Evolutionary conservation across 2,113 vertebrate genomes (phyloP).

Genomic region (Chlorodrepanis virens): DNA sequence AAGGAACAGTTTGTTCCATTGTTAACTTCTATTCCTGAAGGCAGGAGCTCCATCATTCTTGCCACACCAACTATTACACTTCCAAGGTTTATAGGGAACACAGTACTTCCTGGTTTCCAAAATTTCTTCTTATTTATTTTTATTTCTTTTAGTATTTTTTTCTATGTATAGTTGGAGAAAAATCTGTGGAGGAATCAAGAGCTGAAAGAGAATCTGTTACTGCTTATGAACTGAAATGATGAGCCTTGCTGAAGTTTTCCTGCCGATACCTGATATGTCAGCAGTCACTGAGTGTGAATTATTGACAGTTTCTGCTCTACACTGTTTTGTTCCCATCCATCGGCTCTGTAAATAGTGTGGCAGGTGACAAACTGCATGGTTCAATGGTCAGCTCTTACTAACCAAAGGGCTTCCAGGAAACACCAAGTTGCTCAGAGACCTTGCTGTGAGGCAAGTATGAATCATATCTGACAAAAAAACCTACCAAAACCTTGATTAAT

Average conservation of each 20-base stretch:
- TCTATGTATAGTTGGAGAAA: neutral
- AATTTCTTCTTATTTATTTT: neutral
- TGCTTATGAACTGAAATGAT: neutral
- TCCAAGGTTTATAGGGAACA: neutral
- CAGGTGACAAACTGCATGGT: neutral
- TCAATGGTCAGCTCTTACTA: neutral
- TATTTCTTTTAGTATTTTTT: neutral
- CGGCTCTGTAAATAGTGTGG: neutral
- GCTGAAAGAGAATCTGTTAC: neutral
- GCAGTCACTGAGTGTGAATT: neutral
- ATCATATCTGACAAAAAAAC: neutral
- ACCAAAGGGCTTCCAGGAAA: neutral
- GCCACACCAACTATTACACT: neutral
- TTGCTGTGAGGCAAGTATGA: neutral
- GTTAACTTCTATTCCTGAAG: neutral
- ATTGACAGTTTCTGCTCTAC: neutral
- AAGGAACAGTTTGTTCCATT: neutral
- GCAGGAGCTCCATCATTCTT: neutral
- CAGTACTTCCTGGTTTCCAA: neutral
- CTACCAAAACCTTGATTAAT: neutral
- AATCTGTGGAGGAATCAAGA: neutral
- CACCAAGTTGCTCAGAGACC: neutral
- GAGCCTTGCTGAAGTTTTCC: neutral
- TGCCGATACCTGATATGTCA: neutral
- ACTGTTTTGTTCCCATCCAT: neutral